Conservation (phyloP, 2,888 invertebrate species). For the Selenia dentaria region DNA sequence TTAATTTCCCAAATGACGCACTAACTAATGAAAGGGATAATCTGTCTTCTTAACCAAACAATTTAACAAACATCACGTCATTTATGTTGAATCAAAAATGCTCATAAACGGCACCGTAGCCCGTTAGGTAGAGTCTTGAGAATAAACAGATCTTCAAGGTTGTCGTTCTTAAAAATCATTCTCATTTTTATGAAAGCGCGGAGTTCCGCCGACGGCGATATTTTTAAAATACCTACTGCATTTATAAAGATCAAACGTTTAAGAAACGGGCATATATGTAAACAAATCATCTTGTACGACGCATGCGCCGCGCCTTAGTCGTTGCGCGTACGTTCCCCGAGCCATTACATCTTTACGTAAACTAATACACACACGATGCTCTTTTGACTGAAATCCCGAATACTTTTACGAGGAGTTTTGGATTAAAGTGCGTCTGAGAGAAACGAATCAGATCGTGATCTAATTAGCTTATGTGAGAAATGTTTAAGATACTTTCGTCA, state of each 20-base stretch:
- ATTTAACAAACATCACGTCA: conserved; percentile 69
- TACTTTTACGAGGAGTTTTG: conserved; percentile 28
- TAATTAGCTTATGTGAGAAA: conserved; percentile 4
- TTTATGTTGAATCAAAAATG: conserved; percentile 61
- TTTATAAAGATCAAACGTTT: conserved; percentile 82
- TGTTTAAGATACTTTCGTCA: conserved; percentile 11
- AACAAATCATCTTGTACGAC: conserved; percentile 65
- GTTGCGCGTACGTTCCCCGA: conserved; percentile 44
- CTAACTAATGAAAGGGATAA: conserved; percentile 27
- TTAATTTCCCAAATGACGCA: not conserved
- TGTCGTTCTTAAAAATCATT: conserved; percentile 79
- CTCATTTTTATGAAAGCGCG: conserved; percentile 73
- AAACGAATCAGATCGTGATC: conserved; percentile 16
- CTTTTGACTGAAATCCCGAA: conserved; percentile 18
- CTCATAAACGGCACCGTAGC: conserved; percentile 66
- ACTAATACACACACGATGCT: conserved; percentile 29
- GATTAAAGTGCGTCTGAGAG: conserved; percentile 23
- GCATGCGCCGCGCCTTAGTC: conserved; percentile 27
- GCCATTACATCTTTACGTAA: conserved; percentile 50
- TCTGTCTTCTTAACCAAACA: too few relatives aligned
- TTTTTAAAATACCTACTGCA: conserved; percentile 83
- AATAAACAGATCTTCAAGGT: conserved; percentile 78
- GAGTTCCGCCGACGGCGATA: conserved; percentile 69
- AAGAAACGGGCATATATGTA: conserved; percentile 79
- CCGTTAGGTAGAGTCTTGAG: conserved; percentile 39